A percentile compares a stretch with the other conserved stretches of the same genome.
phyloP scores from a whole-genome alignment of 1,140 invertebrate genomes.

The Bombus superbus region DNA sequence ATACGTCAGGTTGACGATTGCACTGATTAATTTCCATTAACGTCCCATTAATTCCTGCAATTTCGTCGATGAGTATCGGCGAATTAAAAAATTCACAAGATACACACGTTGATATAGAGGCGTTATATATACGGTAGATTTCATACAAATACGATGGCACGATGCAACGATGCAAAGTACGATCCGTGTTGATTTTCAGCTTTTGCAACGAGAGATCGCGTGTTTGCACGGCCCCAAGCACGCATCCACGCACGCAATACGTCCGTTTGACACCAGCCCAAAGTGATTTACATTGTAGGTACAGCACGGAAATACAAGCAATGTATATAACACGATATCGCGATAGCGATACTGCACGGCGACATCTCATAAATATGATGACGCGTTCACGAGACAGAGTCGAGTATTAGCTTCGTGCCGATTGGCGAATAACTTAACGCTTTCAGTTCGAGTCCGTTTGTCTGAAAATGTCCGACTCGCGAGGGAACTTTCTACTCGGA shows the following conservation, averaged over 20 bases:
- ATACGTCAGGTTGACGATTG: too few relatives aligned
- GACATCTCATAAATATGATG: background rate
- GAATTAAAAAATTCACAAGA: background rate
- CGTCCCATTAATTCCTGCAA: background rate
- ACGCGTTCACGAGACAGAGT: background rate
- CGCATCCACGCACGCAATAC: slow-evolving; percentile 18
- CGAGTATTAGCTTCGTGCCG: slow-evolving; percentile 8
- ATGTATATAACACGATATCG: slow-evolving; percentile 33
- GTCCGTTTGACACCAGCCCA: slow-evolving; percentile 4
- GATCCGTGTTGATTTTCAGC: slow-evolving; percentile 60
- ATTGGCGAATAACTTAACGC: background rate
- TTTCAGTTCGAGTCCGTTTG: too few relatives aligned
- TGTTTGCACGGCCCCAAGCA: slow-evolving; percentile 42
- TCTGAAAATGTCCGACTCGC: background rate
- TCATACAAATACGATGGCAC: slow-evolving; percentile 5
- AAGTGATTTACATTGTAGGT: slow-evolving; percentile 53
- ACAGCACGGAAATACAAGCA: slow-evolving; percentile 44
- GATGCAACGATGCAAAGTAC: slow-evolving; percentile 28
- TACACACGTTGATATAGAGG: background rate
- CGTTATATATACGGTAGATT: background rate
- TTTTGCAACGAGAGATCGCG: slow-evolving; percentile 27
- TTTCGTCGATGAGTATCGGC: background rate
- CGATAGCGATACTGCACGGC: background rate
- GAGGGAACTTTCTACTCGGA: background rate
- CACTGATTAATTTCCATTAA: background rate